Base-by-base conservation (phyloP, 2,797 vertebrate genomes). In the Mormyrus proboscirostris region DNA sequence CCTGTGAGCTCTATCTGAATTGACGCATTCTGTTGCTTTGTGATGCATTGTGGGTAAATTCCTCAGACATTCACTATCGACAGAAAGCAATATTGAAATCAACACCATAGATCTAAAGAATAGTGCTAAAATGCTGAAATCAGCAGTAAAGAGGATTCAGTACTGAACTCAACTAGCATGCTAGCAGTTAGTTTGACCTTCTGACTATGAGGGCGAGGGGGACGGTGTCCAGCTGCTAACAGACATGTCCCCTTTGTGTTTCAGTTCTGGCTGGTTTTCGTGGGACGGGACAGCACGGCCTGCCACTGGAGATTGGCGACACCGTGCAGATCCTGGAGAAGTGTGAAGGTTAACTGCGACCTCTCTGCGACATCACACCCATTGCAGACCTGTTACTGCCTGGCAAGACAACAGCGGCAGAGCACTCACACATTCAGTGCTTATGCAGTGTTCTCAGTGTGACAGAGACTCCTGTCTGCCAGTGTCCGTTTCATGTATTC, bases 281-380 rank as follows among this genome's bases (percentile, higher is more conserved):
- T 94, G 98, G 98, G 92, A 97, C 97, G 2, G 93, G 98, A 89
- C 97, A 97, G 87, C 96, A 98, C 92, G 98, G 98, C 93, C 95
- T 99, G 9, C 97, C 97, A 0, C 91, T 99, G 94, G 98, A 99
- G 95, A 99, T 99, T 47, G 98, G 98, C 91, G 98, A 99, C 93
- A 99, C 98, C 0, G 98, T 99, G 94, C 98, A 99, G 95, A 98
- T 99, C 94, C 94, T 99, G 94, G 98, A 99, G 95, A 99, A 99
- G 95, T 99, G 97, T 91, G 98, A 99, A 95, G 98, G 98, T 99
- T 95, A 57, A 95, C 25, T 7, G 2, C 2, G 6, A 1, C 22
- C 12, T 65, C 44, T 12, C 55, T 1, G 3, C 38, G 10, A 41
- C 73, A 44, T 16, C 16, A n/a, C 14, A 79, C 14, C 14, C 16